Base-by-base conservation (phyloP, 2,797 vertebrate genomes). In the Chromis chromis region DNA sequence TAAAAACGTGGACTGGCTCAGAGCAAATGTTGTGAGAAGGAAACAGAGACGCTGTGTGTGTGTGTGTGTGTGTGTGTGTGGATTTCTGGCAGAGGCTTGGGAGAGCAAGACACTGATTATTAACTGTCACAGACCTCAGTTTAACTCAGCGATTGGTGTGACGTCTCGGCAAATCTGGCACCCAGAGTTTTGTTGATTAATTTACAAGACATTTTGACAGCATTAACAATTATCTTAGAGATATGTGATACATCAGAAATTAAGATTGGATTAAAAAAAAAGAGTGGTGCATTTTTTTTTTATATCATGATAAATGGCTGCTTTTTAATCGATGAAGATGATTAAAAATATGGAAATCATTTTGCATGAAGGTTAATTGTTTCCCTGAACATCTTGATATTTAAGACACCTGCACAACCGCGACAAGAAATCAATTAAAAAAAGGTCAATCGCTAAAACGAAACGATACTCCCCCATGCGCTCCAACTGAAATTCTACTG, bases 381-480 rank as follows among this genome's bases (percentile, higher is more conserved):
- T 90, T 91, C 79, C 28, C 44, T 70, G 69, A 84, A 87, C 63
- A 58, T 81, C 74, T 81, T 91, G 88, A 88, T 90, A 91, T 93
- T 92, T 90, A 74, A 48, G 31, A 74, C 91, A 90, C 86, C 86
- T 87, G 88, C 14, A 56, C 48, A 76, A 50, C 8, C 2, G 0
- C 42, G 50, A 66, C 70, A 54, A 42, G 21, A 71, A 90, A 88
- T 90, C 83, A 85, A 84, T 78, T 71, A 66, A 76, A 74, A n/a
- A 87, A 94, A 91, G 89, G 86, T 90, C 86, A 92, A 80, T 84
- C 52, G 28, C 49, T 77, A 63, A 78, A 85, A 80, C 74, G 36
- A 87, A 71, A 73, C 5, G 21, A 61, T 46, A 42, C 67, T 72
- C 72, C 42, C 58, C 25, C 31, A 42, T 44, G 65, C 24, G n/a